phyloP scores from a whole-genome alignment of 2,797 vertebrate genomes.

The Pseudomugil tenellus region DNA sequence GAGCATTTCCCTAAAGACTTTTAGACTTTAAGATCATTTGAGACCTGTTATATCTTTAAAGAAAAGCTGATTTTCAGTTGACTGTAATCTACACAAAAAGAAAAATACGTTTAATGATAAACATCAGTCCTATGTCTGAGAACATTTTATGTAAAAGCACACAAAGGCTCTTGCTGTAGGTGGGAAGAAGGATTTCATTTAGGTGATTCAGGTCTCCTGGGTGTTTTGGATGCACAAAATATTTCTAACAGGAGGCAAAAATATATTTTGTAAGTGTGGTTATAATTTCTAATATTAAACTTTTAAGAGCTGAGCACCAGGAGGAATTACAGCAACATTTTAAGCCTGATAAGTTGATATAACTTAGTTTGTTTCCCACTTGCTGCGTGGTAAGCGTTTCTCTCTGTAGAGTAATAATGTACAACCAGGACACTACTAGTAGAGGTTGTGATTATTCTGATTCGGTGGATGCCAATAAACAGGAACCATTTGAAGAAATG shows the following conservation, averaged over 20 bases:
- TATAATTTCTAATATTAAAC: background rate
- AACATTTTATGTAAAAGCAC: background rate
- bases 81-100: conserved; percentile 15
- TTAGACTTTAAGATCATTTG: background rate
- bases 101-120: background rate
- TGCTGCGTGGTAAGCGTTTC: conserved; percentile 50
- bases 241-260: background rate
- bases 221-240: conserved; percentile 6
- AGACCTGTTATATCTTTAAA: too few relatives aligned
- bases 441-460: conserved; percentile 47
- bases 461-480: conserved; percentile 72
- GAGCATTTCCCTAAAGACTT: background rate
- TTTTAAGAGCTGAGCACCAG: conserved; percentile 4
- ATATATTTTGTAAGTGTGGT: conserved; percentile 2
- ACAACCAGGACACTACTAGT: conserved; percentile 32
- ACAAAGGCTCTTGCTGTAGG: background rate
- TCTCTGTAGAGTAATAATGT: conserved; percentile 48
- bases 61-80: background rate
- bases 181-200: conserved; percentile 11
- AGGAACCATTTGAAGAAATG: conserved; percentile 62
- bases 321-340: conserved; percentile 37
- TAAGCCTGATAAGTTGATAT: conserved; percentile 27
- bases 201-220: too few relatives aligned
- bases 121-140: background rate
- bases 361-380: conserved; percentile 39